These are phyloP conservation scores for Phalacrocorax aristotelis DNA, from an alignment of 2,113 vertebrate genomes.

Conservation along the genomic window DNA sequence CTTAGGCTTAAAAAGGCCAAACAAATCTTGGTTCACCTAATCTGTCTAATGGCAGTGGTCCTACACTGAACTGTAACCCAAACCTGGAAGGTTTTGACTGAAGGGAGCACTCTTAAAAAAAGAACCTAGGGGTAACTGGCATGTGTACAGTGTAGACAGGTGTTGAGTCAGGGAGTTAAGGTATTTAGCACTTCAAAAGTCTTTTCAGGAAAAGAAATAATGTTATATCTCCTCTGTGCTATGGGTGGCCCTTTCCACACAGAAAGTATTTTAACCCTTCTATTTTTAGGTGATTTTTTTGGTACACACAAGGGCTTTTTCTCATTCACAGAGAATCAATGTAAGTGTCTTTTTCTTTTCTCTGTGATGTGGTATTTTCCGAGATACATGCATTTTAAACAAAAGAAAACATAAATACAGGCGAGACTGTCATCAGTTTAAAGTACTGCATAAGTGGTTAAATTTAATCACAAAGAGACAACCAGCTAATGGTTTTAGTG, in stretches of 20 bases:
- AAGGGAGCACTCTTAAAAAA: not conserved
- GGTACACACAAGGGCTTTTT: not conserved
- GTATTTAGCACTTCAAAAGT: not conserved
- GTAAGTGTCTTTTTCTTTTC: not conserved
- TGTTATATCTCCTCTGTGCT: not conserved
- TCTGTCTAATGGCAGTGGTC: not conserved
- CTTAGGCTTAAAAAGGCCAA: not conserved
- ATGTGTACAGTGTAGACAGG: not conserved
- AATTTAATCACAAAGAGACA: slow-evolving; percentile 75
- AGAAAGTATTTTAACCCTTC: not conserved
- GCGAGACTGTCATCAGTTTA: slow-evolving; percentile 47
- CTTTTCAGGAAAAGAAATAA: not conserved
- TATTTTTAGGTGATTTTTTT: not conserved
- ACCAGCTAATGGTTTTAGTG: slow-evolving; percentile 76
- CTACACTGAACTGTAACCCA: not conserved
- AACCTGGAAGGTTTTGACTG: not conserved
- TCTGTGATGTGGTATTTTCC: not conserved
- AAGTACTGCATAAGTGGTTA: slow-evolving; percentile 74
- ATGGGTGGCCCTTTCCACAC: not conserved
- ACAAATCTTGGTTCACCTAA: not conserved
- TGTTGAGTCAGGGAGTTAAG: not conserved
- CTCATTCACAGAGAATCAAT: not conserved
- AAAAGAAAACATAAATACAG: slow-evolving; percentile 73
- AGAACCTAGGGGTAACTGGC: not conserved
- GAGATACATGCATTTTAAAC: slow-evolving; percentile 54